Conservation (phyloP, 2,797 vertebrate genomes). For the Rousettus madagascariensis region DNA sequence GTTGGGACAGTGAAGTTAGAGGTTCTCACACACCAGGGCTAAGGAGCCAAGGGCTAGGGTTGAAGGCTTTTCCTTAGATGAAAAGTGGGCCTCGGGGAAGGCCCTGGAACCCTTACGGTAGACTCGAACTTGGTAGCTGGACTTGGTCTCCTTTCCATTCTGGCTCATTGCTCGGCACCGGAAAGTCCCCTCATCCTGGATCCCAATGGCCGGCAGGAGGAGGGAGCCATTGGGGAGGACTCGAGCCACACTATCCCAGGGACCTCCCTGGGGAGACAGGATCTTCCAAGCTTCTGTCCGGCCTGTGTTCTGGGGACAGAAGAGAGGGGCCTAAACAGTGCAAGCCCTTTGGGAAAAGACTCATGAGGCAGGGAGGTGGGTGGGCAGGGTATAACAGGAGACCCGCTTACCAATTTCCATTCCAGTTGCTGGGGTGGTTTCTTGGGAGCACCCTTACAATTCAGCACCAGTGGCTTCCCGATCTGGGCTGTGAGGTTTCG, state of each 20-base stretch:
- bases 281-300: slow-evolving; percentile 78
- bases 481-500: slow-evolving; percentile 73
- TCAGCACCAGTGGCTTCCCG: slow-evolving; percentile 71
- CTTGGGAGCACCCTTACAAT: slow-evolving; percentile 71
- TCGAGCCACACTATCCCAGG: slow-evolving; percentile 71
- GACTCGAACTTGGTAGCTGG: slow-evolving; percentile 71
- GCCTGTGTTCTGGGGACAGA: slow-evolving; percentile 72
- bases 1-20: neutral
- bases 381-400: neutral
- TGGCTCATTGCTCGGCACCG: slow-evolving; percentile 60
- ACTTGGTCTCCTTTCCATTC: slow-evolving; percentile 69
- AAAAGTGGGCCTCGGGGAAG: neutral
- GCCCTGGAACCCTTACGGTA: slow-evolving; percentile 72
- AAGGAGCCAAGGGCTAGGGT: neutral
- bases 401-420: slow-evolving; percentile 76
- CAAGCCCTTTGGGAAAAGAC: neutral
- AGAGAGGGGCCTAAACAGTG: neutral
- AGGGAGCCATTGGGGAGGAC: slow-evolving; percentile 77
- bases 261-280: slow-evolving; percentile 59
- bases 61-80: neutral
- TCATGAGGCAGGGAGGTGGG: neutral
- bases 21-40: neutral
- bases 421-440: slow-evolving; percentile 75
- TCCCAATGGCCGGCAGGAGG: slow-evolving; percentile 67
- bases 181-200: slow-evolving; percentile 75